Base-by-base conservation (phyloP, 2,113 vertebrate species). In the Pardalotus punctatus region DNA sequence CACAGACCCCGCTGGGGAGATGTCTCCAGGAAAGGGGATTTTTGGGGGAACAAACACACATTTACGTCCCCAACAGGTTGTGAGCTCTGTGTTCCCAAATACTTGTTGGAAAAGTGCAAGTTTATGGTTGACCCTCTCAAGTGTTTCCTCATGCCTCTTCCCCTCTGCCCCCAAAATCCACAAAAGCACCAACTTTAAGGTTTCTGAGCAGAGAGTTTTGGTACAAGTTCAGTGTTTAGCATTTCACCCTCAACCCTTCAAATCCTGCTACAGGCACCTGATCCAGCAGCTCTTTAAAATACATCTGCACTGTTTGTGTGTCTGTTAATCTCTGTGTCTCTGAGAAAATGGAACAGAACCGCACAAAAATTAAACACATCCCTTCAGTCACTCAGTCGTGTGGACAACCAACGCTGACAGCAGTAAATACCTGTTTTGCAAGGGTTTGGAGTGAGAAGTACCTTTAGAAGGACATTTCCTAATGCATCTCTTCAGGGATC, bases 141-240 rank as follows among this genome's bases (percentile, higher is more conserved):
- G n/a, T 8, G 20, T 62, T 53, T 74, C 42, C 17, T 66, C 20
- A 4, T 23, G 4, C 11, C 4, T 40, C 13, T 31, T 64, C 27
- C 5, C 8, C 12, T 22, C 2, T 42, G 2, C 8, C 22, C 1
- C 0, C 5, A 51, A 73, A 65, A 73, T 70, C 45, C 6, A 3
- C 18, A 29, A 18, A 64, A 50, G 40, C 0, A 4, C 4, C 6
- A 72, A 45, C 7, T 86, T 86, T 4, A 35, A 66, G 14, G 2
- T 69, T 86, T 51, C 24, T 56, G 22, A 80, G 29, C 7, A 47
- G 80, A 54, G 15, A 1, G 1, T 22, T 60, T 62, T 1, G 2
- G 35, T 21, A 33, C 5, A 11, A 23, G 2, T 38, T 80, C 23
- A 8, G 13, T n/a, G 17, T 3, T 90, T 36, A 60, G 5, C 25